These are phyloP conservation scores for Matsumurasca onukii DNA, from an alignment of 1,140 invertebrate species.

Conservation along the genomic window DNA sequence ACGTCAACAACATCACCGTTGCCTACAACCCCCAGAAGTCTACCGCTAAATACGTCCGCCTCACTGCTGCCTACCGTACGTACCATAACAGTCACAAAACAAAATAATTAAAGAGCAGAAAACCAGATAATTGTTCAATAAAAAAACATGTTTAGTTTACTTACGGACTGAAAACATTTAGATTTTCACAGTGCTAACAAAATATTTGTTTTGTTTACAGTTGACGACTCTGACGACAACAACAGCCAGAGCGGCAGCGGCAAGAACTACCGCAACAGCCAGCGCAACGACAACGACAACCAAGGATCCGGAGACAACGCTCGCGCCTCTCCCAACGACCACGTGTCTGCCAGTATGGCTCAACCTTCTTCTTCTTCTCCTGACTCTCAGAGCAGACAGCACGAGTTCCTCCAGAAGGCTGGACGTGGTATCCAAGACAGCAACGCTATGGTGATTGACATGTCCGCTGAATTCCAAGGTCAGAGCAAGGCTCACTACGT, in stretches of 20 bases:
- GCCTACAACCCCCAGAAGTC: conserved; percentile 40
- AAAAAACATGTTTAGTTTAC: not conserved
- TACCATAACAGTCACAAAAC: not conserved
- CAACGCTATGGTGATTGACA: conserved; percentile 52
- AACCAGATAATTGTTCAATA: not conserved
- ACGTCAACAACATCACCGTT: conserved; percentile 34
- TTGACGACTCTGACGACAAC: conserved; percentile 27
- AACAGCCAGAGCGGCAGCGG: not conserved
- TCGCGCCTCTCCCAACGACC: conserved; percentile 6
- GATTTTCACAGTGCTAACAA: not conserved
- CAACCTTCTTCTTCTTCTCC: conserved; percentile 42
- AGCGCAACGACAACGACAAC: conserved; percentile 15
- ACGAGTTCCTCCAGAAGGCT: conserved; percentile 53
- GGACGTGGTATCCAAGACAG: conserved; percentile 50
- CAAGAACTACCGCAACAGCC: conserved; percentile 23
- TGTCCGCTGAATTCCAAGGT: conserved; percentile 53
- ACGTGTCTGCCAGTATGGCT: conserved; percentile 22
- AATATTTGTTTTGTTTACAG: not conserved
- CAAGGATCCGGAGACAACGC: not conserved
- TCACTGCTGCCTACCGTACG: conserved; percentile 35
- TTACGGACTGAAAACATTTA: not conserved
- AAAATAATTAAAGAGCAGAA: too few relatives aligned
- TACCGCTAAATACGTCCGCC: conserved; percentile 37
- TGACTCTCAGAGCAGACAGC: conserved; percentile 50
- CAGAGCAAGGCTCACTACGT: conserved; percentile 49